Percentiles rank a stretch among this genome's conserved stretches.
Conservation (phyloP, 2,797 vertebrate species). For the Monodelphis domestica region DNA sequence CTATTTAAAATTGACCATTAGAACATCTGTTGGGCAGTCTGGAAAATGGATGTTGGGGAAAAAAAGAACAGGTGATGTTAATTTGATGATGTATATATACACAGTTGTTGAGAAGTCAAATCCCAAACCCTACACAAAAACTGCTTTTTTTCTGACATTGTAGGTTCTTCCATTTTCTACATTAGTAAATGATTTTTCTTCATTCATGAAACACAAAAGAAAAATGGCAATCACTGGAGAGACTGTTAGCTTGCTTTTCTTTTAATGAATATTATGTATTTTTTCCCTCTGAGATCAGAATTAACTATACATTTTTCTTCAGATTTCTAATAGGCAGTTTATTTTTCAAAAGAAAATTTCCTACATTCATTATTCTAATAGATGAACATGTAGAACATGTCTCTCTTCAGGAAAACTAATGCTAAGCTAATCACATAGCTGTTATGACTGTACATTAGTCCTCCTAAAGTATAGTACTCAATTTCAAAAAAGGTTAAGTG, state of each 20-base stretch:
- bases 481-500: slow-evolving; percentile 19
- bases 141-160: slow-evolving; percentile 50
- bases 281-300: slow-evolving; percentile 57
- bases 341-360: slow-evolving; percentile 42
- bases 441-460: neutral
- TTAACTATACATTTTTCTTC: slow-evolving; percentile 38
- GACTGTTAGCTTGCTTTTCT: neutral
- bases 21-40: slow-evolving; percentile 63
- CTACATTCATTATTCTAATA: slow-evolving; percentile 31
- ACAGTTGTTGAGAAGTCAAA: slow-evolving; percentile 51
- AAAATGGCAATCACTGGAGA: slow-evolving; percentile 41
- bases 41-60: slow-evolving; percentile 65
- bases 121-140: slow-evolving; percentile 60
- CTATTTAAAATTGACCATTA: slow-evolving; percentile 72
- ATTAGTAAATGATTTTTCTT: slow-evolving; percentile 44
- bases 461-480: neutral
- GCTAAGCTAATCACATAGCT: neutral
- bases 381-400: neutral
- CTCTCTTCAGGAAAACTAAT: slow-evolving; percentile 4
- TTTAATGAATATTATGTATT: slow-evolving; percentile 37
- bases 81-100: slow-evolving; percentile 65
- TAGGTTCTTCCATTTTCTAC: slow-evolving; percentile 54
- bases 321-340: slow-evolving; percentile 11
- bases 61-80: slow-evolving; percentile 64
- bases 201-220: slow-evolving; percentile 55